Base-by-base conservation (phyloP, 2,113 vertebrate genomes). In the Dasyornis broadbenti region DNA sequence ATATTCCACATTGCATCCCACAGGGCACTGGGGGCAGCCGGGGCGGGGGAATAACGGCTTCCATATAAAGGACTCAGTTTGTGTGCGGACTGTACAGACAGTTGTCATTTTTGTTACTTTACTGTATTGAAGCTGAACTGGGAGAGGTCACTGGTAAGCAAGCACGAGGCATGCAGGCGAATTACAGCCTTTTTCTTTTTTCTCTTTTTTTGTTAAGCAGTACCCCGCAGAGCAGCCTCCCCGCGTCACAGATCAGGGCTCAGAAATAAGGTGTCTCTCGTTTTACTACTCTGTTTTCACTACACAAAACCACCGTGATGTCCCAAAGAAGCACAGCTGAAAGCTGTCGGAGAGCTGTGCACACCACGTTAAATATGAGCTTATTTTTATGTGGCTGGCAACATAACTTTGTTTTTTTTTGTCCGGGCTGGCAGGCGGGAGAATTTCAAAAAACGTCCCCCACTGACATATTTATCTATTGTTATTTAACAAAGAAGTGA, bases 111-210 rank as follows among this genome's bases (percentile, higher is more conserved):
- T 77, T 78, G 94, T 56, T 91, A 91, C 92, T 93, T 90, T 79
- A 84, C 91, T 54, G 92, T 92, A 77, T 53, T 81, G 95, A 92
- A 95, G 91, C 95, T 94, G 92, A 92, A 90, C 88, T 96, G 93
- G 86, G 91, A 94, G 83, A 97, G 96, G 90, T 97, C 97, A 94
- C 79, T 90, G 91, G 86, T 94, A 96, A 96, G 93, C 60, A 96
- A 95, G 89, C 84, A 97, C 37, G 64, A 96, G 82, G 79, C 83
- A 86, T 94, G 81, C 91, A 68, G 54, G 31, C 91, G 97, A 96
- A 97, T 96, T 90, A 89, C 68, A 95, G 91, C 3, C 15, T 20
- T 70, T 23, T 37, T 61, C 44, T 91, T 2, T 15, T 6, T 18
- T 12, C 30, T 24, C 10, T 93, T 96, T 81, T 72, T 68, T 95